These are phyloP conservation scores for Drosophila pseudoobscura DNA, from an alignment of 1,140 invertebrate species.

Conservation along the genomic window DNA sequence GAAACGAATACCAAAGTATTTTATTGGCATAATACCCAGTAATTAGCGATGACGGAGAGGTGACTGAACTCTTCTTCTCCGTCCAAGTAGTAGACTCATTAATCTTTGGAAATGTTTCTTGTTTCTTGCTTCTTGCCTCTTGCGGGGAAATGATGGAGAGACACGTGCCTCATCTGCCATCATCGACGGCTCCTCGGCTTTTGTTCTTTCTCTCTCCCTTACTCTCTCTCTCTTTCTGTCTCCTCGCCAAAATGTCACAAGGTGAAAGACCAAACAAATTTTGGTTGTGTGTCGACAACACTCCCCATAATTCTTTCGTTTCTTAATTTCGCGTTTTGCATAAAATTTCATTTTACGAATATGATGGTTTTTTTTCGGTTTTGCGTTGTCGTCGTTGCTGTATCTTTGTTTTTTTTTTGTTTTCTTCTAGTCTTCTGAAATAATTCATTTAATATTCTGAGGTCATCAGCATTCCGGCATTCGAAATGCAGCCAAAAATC, in stretches of 20 bases:
- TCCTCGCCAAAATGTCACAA: conserved; percentile 52
- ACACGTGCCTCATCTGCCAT: conserved; percentile 23
- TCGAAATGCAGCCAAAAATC: conserved; percentile 48
- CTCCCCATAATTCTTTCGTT: conserved; percentile 12
- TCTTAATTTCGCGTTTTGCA: conserved; percentile 14
- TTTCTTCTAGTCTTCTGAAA: conserved; percentile 25
- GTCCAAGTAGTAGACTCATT: conserved; percentile 12
- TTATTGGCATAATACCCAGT: conserved; percentile 36
- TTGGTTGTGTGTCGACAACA: not conserved
- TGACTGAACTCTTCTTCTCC: conserved; percentile 40
- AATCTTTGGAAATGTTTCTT: conserved; percentile 22
- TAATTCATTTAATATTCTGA: conserved; percentile 53
- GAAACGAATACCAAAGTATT: conserved; percentile 44
- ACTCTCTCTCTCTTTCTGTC: not conserved
- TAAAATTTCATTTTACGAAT: conserved; percentile 27
- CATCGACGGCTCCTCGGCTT: conserved; percentile 12
- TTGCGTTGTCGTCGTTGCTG: conserved; percentile 8
- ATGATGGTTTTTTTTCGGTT: conserved; percentile 17
- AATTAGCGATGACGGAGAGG: conserved; percentile 33
- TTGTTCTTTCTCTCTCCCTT: conserved; percentile 4
- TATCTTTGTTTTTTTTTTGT: conserved; percentile 13
- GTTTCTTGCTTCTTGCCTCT: too few species aligned
- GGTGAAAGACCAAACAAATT: conserved; percentile 33
- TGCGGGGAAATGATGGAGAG: conserved; percentile 3
- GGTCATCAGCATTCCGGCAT: conserved; percentile 63